These are phyloP conservation scores for Drosophila sordidula DNA, from an alignment of 2,888 invertebrate species.

Conservation along the genomic window DNA sequence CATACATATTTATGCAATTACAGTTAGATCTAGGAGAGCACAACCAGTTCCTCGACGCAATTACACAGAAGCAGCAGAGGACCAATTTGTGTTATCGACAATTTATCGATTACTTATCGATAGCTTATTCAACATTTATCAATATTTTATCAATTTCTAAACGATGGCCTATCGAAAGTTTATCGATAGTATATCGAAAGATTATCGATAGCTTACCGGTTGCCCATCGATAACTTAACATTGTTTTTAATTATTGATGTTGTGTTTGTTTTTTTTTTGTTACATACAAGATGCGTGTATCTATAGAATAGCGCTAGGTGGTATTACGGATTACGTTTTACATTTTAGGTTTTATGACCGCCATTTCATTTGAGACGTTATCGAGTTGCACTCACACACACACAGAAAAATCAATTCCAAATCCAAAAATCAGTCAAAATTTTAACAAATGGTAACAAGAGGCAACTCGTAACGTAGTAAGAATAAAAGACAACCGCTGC, in stretches of 20 bases:
- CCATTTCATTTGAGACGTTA: constrained; percentile 59
- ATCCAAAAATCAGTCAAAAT: constrained; percentile 20
- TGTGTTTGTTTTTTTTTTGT: constrained; percentile 30
- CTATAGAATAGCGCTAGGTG: constrained; percentile 40
- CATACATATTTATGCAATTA: constrained; percentile 33
- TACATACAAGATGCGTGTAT: constrained; percentile 69
- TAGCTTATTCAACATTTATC: neutral
- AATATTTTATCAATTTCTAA: too few species aligned
- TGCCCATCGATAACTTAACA: constrained; percentile 6
- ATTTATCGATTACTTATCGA: constrained; percentile 12
- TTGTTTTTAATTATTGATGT: neutral
- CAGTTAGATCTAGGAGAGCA: constrained; percentile 30
- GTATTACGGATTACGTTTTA: constrained; percentile 35
- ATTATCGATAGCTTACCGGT: neutral
- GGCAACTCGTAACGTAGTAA: constrained; percentile 51
- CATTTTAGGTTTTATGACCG: constrained; percentile 35
- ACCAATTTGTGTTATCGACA: constrained; percentile 17
- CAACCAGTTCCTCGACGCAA: constrained; percentile 22
- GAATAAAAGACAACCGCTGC: constrained; percentile 22
- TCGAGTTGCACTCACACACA: constrained; percentile 34
- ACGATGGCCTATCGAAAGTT: neutral
- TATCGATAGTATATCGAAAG: neutral
- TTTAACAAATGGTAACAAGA: constrained; percentile 7
- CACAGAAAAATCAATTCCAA: constrained; percentile 15
- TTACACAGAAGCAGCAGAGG: constrained; percentile 51